Evolutionary conservation across 2,113 vertebrate genomes (phyloP), one percentile per base, ranked within the genome.

Genomic region (Coptodon rendalli): DNA sequence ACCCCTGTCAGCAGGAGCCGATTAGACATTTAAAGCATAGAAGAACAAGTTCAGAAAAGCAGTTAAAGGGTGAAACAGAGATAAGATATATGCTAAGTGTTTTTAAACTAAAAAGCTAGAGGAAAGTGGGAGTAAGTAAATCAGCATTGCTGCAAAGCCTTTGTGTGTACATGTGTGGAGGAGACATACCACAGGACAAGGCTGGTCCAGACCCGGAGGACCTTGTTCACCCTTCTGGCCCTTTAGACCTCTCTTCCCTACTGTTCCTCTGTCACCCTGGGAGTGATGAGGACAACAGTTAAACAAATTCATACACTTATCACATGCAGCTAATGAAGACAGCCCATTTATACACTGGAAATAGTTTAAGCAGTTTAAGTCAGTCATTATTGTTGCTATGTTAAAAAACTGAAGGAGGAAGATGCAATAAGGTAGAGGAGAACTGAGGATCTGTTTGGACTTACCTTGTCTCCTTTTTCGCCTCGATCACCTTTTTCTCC

Each of bases 171-270:
- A 68, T 73, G 80, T 50, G 57, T 54, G 83, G 6, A 8, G 2
- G 76, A 48, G 17, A 96, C 98, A 0, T 97, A 99, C 98, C 98
- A 99, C 98, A 6, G 98, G 98, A 95, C 98, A 99, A 1, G 98
- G 98, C 94, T 99, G 98, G 89, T 99, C 98, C 91, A 99, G 95
- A 48, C 98, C 98, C 0, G 98, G 98, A 3, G 98, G 98, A 48
- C 98, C 98, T 5, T 98, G 98, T 45, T 99, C 98, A 61, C 98
- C 98, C 88, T 99, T 99, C 93, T 97, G 97, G 76, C 98, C 98
- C 95, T 99, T 99, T 73, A 98, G 96, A 81, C 98, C 98, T 96
- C 97, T 98, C 91, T 97, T 97, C 34, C 98, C 98, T 0, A 97
- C 96, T 3, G 96, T 79, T 53, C 98, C 98, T 94, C 98, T 95